phyloP scores from a whole-genome alignment of 2,888 invertebrate genomes.

The Brenthis ino region DNA sequence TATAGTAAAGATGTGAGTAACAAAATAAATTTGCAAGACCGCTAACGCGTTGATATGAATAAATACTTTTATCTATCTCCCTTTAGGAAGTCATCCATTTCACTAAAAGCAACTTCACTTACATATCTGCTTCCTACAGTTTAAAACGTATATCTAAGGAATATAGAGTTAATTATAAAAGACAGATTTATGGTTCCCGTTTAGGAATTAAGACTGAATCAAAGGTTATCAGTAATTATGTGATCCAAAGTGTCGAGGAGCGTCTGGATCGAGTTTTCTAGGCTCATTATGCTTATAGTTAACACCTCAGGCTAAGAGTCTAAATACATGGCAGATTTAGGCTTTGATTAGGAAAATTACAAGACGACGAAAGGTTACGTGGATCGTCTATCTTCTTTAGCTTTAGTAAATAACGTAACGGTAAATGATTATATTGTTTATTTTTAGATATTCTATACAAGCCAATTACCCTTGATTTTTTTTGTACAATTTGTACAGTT shows the following conservation, averaged over 20 bases:
- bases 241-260: conserved; percentile 4
- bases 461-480: no score
- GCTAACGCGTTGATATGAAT: conserved; percentile 11
- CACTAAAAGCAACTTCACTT: conserved; percentile 25
- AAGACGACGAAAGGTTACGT: conserved; percentile 8
- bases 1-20: neutral
- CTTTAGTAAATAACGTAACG: neutral
- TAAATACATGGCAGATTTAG: neutral
- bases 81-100: conserved; percentile 33
- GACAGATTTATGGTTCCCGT: conserved; percentile 27
- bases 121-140: conserved; percentile 34
- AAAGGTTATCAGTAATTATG: conserved; percentile 22
- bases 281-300: conserved; percentile 16
- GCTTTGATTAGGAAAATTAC: conserved; percentile 1
- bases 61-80: conserved; percentile 27
- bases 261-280: conserved; percentile 9
- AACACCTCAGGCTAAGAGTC: conserved; percentile 3
- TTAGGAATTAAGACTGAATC: conserved; percentile 22
- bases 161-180: conserved; percentile 31
- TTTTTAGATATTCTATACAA: neutral
- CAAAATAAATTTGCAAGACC: conserved; percentile 2
- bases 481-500: no score
- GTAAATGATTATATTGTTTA: neutral
- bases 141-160: conserved; percentile 28
- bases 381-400: neutral